A percentile compares a stretch with the other conserved stretches of the same genome.
These are phyloP conservation scores for Passer montanus DNA, from an alignment of 2,113 vertebrate genomes.

Conservation along the genomic window DNA sequence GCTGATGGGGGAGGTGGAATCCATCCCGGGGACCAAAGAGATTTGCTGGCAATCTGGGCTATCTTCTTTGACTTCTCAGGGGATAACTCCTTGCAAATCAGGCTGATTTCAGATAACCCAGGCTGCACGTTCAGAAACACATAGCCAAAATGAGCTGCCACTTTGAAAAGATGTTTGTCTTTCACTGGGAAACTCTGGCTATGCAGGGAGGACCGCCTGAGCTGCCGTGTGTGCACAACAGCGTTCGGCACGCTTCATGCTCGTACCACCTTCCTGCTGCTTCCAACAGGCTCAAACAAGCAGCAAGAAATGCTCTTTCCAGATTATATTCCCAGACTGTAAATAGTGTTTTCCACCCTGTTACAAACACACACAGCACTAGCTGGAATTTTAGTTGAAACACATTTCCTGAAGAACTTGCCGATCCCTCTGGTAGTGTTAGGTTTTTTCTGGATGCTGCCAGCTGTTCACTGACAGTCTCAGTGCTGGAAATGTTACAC, in stretches of 20 bases:
- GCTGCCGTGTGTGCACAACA: rapidly evolving
- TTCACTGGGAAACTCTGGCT: not conserved
- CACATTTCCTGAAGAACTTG: not conserved
- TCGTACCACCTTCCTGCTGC: not conserved
- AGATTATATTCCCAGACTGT: not conserved
- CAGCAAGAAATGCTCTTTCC: not conserved
- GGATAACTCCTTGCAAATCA: not conserved
- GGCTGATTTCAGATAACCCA: not conserved
- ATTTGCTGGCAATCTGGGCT: not conserved
- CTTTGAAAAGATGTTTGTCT: not conserved
- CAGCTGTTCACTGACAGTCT: not conserved
- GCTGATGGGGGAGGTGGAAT: rapidly evolving
- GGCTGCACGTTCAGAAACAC: not conserved
- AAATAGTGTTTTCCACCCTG: not conserved
- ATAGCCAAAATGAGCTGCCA: not conserved
- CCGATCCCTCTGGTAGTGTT: not conserved
- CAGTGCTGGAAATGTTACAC: not conserved
- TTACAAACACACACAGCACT: not conserved
- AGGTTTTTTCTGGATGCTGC: not conserved
- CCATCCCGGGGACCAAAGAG: not conserved
- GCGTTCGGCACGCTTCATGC: rapidly evolving
- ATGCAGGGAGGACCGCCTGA: rapidly evolving
- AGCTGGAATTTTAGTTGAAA: not conserved
- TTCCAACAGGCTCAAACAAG: not conserved
- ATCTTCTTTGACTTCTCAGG: not conserved